Base-by-base conservation (phyloP, 2,797 vertebrate genomes). In the Cossypha heuglini region DNA sequence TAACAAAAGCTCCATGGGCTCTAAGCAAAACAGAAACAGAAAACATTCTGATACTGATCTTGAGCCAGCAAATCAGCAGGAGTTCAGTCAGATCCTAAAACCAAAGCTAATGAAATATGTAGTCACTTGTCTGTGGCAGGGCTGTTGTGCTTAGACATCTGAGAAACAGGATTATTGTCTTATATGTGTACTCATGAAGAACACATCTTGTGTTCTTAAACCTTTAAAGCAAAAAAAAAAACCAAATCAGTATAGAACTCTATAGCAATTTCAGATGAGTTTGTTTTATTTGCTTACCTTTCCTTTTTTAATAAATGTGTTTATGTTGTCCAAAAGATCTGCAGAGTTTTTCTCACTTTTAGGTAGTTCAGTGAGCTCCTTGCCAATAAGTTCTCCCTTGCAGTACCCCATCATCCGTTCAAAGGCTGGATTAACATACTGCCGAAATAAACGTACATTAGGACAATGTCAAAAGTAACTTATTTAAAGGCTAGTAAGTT, bases 381-480 rank as follows among this genome's bases (percentile, higher is more conserved):
- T 99, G 33, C 99, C 99, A 29, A 99, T 98, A 80, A 99, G 97
- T 95, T 99, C 99, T 35, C 98, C 99, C 83, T 98, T 99, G 84
- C 98, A 98, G 97, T 99, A 99, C 28, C 99, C 99, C 99, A 99
- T 99, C 99, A 99, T 99, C 62, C 88, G 97, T 96, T 99, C 99
- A 66, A 99, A 99, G 38, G 99, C 99, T 25, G 99, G 99, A 96
- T 99, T 99, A 95, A 99, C 98, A 51, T 99, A 99, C 99, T 99
- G 97, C 52, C 68, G 95, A 61, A 96, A 48, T 16, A 81, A 74
- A 97, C 84, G 76, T 75, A 84, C 45, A 59, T 97, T 42, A 92
- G 84, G 6, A 46, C 9, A 42, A 55, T 29, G 55, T 19, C 1
- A 59, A 78, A 76, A 46, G 43, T 10, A 58, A 25, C 6, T 55